Evolutionary conservation across 2,113 vertebrate genomes (phyloP).

Genomic region (Poeciliopsis prolifica): DNA sequence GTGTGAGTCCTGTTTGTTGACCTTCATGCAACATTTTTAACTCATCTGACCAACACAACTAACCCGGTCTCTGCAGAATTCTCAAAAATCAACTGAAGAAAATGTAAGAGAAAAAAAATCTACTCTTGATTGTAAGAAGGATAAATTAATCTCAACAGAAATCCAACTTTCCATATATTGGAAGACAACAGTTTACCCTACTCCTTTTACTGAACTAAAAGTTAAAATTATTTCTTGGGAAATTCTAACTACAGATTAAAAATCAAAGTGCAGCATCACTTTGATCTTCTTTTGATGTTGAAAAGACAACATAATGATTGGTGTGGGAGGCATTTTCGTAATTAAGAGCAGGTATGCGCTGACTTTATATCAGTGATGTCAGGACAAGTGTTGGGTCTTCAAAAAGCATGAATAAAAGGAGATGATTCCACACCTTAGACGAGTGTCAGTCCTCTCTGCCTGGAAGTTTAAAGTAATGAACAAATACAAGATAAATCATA

Average conservation of each 20-base stretch:
- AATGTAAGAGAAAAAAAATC: background rate
- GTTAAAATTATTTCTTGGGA: background rate
- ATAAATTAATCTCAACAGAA: conserved; percentile 14
- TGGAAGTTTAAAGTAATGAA: conserved; percentile 13
- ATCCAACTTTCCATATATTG: conserved; percentile 19
- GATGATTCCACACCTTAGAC: conserved; percentile 2
- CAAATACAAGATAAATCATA: conserved; percentile 27
- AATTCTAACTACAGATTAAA: conserved; percentile 36
- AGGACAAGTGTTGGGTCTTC: conserved; percentile 5
- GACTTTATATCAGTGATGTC: conserved; percentile 14
- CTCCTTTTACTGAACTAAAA: conserved; percentile 29
- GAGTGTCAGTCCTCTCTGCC: conserved; percentile 13
- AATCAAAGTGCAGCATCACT: conserved; percentile 10
- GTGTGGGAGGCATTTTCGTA: background rate
- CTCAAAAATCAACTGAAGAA: too few relatives aligned
- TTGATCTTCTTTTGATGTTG: conserved; percentile 8
- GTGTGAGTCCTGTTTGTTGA: background rate
- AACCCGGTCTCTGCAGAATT: too few relatives aligned
- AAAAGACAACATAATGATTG: conserved; percentile 14
- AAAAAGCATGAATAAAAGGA: conserved; percentile 12
- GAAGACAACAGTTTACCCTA: conserved; percentile 27
- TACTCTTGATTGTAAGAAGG: too few relatives aligned
- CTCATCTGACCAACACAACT: too few relatives aligned
- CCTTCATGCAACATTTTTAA: background rate
- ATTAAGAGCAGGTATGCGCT: conserved; percentile 2